Conservation (phyloP, 37 sponge, comb jelly and placozoan genomes). For the Beroe forskalii region DNA sequence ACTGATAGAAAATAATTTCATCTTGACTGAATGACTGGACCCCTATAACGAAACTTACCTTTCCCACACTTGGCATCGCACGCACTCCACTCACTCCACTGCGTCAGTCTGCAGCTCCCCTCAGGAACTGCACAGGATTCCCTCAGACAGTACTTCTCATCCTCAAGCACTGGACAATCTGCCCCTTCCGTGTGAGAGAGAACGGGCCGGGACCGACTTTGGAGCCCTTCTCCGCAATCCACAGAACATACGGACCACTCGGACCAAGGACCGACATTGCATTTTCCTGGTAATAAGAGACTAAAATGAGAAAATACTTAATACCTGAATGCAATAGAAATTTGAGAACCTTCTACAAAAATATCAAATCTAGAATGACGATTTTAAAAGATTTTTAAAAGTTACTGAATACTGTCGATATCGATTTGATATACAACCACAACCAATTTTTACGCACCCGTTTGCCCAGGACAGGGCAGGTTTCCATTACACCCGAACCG, state of each 20-base stretch:
- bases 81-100: constrained; percentile 20
- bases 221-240: constrained; percentile 41
- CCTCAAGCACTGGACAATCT: not conserved
- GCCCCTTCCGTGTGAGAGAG: constrained; percentile 9
- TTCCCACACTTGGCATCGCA: constrained; percentile 36
- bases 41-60: constrained; percentile 8
- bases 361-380: too few species aligned
- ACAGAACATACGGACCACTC: constrained; percentile 2
- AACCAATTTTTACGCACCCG: not conserved
- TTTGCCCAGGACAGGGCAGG: not conserved
- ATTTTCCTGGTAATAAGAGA: too few species aligned
- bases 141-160: constrained; percentile 23
- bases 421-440: not conserved
- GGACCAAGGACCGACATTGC: not conserved
- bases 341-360: too few species aligned
- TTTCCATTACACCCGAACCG: constrained; percentile 47
- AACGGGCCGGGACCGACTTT: not conserved
- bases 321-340: too few species aligned
- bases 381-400: too few species aligned
- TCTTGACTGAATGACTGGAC: too few species aligned
- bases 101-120: not conserved
- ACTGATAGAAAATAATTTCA: not conserved
- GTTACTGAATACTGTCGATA: too few species aligned
- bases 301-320: too few species aligned
- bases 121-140: constrained; percentile 12